phyloP scores from a whole-genome alignment of 92 coral and sea anemone genomes.

The Montipora capitata region DNA sequence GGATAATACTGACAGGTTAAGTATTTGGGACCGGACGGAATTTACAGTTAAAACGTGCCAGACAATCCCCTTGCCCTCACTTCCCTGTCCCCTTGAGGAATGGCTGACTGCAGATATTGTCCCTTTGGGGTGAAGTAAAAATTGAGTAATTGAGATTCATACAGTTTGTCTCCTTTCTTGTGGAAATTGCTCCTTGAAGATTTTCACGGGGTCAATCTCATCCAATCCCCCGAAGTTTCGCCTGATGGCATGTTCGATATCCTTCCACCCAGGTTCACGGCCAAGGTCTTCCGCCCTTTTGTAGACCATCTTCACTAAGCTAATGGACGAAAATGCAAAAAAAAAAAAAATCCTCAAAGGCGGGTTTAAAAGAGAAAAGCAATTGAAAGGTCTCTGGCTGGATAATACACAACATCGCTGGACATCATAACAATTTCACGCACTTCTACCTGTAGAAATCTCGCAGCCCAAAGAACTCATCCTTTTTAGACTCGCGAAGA shows the following conservation, averaged over 20 bases:
- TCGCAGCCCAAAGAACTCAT: slow-evolving; percentile 92
- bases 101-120: too few relatives aligned
- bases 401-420: background rate
- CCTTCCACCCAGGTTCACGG: slow-evolving; percentile 75
- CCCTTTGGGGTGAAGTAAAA: too few relatives aligned
- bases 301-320: slow-evolving; percentile 92
- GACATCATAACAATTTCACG: background rate
- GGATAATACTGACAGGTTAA: too few relatives aligned
- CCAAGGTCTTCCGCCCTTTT: slow-evolving; percentile 65
- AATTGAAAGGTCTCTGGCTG: background rate
- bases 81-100: too few relatives aligned
- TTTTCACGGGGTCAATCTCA: slow-evolving; percentile 78
- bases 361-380: background rate
- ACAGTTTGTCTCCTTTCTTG: background rate
- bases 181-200: slow-evolving; percentile 65
- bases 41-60: too few relatives aligned
- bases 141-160: background rate
- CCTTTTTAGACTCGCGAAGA: slow-evolving; percentile 79
- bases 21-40: too few relatives aligned
- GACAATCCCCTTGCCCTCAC: too few relatives aligned
- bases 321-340: background rate
- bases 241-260: slow-evolving; percentile 87
- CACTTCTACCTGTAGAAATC: slow-evolving; percentile 87
- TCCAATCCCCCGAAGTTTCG: slow-evolving; percentile 93
- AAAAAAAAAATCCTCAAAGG: background rate